Evolutionary conservation across 2,797 vertebrate species (phyloP).

Genomic region (Gallinago nigripennis): DNA sequence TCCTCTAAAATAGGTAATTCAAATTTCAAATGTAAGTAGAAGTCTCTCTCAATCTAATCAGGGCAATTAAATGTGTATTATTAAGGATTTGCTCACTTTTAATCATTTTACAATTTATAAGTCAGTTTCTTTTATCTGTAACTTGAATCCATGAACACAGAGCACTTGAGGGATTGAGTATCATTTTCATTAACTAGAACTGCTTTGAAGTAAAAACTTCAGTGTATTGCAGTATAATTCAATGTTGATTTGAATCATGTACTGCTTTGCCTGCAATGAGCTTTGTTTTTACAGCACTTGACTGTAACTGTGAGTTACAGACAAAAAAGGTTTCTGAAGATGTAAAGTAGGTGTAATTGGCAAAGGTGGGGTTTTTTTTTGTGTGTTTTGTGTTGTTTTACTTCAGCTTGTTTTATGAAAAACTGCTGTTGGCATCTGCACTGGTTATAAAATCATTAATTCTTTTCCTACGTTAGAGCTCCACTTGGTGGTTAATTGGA

Average conservation of each 20-base stretch:
- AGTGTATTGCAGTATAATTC: slow-evolving; percentile 1
- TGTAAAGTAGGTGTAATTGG: not conserved
- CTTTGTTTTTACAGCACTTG: not conserved
- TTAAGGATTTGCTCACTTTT: slow-evolving; percentile 41
- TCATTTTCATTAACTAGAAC: slow-evolving; percentile 60
- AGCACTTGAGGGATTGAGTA: slow-evolving; percentile 6
- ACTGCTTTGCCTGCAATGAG: not conserved
- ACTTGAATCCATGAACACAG: slow-evolving; percentile 8
- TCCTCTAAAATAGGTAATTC: not conserved
- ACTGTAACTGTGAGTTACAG: slow-evolving; percentile 2
- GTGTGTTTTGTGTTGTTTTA: not conserved
- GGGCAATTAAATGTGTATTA: slow-evolving; percentile 42
- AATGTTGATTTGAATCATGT: slow-evolving; percentile 15
- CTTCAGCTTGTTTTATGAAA: not conserved
- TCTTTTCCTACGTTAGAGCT: slow-evolving; percentile 71
- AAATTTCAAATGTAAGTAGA: not conserved
- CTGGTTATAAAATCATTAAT: not conserved
- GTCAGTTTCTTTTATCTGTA: slow-evolving; percentile 45
- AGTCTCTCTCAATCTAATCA: not conserved
- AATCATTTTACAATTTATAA: slow-evolving; percentile 27
- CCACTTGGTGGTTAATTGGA: slow-evolving; percentile 64
- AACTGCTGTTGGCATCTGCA: not conserved
- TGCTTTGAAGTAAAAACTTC: slow-evolving; percentile 67
- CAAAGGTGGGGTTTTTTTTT: not conserved
- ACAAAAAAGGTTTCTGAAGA: not conserved